These are phyloP conservation scores for Erythrolamprus reginae DNA, from an alignment of 2,113 vertebrate species.

Conservation along the genomic window DNA sequence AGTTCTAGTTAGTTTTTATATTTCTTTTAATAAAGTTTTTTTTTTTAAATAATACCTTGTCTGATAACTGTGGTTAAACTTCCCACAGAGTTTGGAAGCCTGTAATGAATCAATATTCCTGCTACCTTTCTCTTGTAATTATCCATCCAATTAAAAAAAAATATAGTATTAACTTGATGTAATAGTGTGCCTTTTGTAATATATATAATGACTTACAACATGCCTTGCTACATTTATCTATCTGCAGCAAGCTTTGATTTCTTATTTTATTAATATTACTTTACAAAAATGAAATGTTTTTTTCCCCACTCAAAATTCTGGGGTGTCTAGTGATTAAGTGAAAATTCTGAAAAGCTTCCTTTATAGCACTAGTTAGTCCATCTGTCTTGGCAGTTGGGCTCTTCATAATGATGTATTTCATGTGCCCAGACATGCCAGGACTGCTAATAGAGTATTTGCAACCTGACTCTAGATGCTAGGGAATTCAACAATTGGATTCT, in stretches of 20 bases:
- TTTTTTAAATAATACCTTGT: no score
- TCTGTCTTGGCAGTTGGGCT: background rate
- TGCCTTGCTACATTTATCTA: background rate
- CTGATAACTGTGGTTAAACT: background rate
- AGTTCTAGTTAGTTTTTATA: background rate
- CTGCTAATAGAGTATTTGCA: background rate
- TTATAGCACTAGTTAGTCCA: background rate
- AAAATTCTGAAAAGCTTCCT: background rate
- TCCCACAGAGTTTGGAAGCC: background rate
- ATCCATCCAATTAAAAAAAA: background rate
- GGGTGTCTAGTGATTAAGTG: background rate
- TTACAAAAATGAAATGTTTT: background rate
- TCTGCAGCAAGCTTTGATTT: background rate
- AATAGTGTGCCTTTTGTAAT: background rate
- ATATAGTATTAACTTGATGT: background rate
- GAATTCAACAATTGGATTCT: background rate
- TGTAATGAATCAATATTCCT: background rate
- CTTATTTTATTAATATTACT: background rate
- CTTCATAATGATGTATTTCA: background rate
- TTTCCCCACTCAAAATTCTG: background rate
- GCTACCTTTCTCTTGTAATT: background rate
- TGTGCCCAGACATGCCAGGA: background rate
- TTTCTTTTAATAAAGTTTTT: background rate
- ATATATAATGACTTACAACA: background rate
- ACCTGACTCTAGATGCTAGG: background rate